Evolutionary conservation across 2,888 invertebrate genomes (phyloP).

Genomic region (Gymnosoma rotundatum): DNA sequence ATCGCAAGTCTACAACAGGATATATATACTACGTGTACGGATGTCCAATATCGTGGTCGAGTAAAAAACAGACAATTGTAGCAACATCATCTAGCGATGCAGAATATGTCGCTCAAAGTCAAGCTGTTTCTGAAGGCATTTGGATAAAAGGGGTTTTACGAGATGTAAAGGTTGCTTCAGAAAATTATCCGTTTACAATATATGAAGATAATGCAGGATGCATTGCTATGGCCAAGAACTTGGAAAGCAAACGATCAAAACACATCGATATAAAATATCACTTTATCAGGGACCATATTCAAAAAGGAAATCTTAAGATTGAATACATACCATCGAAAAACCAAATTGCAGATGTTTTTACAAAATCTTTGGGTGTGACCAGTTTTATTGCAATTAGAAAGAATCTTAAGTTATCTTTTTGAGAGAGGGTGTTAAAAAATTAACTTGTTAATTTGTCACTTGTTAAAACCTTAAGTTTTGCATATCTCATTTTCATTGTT

Average conservation of each 20-base stretch:
- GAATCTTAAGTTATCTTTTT: not conserved
- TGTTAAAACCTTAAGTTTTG: no score
- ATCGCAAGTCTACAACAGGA: not conserved
- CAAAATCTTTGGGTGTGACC: not conserved
- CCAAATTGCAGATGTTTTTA: not conserved
- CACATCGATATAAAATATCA: not conserved
- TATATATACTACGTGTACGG: not conserved
- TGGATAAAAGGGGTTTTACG: not conserved
- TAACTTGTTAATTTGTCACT: no score
- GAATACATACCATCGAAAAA: not conserved
- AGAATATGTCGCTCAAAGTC: not conserved
- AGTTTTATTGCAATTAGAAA: not conserved
- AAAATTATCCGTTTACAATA: not conserved
- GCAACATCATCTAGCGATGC: not conserved
- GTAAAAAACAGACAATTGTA: not conserved
- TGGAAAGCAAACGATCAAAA: not conserved
- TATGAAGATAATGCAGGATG: not conserved
- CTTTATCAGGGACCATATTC: not conserved
- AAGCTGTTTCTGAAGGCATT: not conserved
- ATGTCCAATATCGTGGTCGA: not conserved
- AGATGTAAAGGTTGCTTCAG: no score
- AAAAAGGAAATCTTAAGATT: not conserved
- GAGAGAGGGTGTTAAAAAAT: not conserved
- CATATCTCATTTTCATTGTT: no score
- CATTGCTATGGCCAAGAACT: not conserved